phyloP scores from a whole-genome alignment of 2,113 vertebrate genomes.

The Parotia lawesii region DNA sequence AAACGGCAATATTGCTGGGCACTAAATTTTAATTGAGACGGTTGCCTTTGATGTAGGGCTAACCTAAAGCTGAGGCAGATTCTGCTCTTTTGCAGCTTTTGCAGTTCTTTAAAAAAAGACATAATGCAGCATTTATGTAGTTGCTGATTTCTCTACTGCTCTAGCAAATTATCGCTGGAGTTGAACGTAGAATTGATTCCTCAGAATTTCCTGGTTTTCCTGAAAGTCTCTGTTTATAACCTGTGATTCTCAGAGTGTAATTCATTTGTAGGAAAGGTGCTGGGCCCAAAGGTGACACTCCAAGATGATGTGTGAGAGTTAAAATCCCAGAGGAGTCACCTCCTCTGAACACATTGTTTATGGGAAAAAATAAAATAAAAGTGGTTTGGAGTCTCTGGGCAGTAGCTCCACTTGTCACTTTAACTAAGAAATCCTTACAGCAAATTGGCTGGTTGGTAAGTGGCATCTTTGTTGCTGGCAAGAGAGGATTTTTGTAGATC shows the following conservation, averaged over 20 bases:
- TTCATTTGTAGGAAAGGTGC: neutral
- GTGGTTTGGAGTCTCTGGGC: neutral
- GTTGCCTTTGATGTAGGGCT: neutral
- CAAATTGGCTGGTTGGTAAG: neutral
- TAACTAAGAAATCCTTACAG: neutral
- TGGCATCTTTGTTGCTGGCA: neutral
- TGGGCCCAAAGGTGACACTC: neutral
- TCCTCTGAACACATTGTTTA: neutral
- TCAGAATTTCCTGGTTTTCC: neutral
- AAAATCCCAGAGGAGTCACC: neutral
- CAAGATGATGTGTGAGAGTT: neutral
- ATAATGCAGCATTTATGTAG: constrained; percentile 12
- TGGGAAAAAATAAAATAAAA: neutral
- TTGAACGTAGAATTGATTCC: neutral
- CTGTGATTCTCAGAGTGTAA: neutral
- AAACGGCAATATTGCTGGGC: neutral
- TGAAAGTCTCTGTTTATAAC: neutral
- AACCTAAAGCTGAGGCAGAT: neutral
- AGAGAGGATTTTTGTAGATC: neutral
- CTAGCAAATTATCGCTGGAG: neutral
- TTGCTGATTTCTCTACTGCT: neutral
- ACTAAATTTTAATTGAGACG: neutral
- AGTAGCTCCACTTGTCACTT: neutral
- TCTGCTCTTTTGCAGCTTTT: neutral
- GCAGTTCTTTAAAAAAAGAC: neutral